Evolutionary conservation across 2,888 invertebrate species (phyloP).

Genomic region (Acronicta alni): DNA sequence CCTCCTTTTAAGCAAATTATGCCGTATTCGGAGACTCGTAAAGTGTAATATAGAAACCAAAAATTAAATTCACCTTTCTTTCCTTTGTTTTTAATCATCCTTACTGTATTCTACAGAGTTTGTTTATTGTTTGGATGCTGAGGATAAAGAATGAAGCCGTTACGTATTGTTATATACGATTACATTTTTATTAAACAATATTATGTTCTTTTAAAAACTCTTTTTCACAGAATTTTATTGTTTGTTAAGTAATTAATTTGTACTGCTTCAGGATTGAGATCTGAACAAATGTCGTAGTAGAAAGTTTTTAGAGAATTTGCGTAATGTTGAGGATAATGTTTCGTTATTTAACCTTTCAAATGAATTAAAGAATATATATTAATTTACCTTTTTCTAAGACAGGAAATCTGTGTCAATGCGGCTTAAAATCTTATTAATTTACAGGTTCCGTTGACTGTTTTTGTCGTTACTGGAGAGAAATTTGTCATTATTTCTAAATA

Average conservation of each 20-base stretch:
- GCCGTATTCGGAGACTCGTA: too few species aligned
- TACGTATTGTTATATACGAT: slow-evolving; percentile 20
- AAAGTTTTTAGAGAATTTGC: slow-evolving; percentile 2
- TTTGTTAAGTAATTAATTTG: slow-evolving; percentile 6
- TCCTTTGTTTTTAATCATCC: neutral
- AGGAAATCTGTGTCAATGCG: too few species aligned
- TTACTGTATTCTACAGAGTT: neutral
- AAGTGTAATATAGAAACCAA: too few species aligned
- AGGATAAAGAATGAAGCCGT: slow-evolving; percentile 11
- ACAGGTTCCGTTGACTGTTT: too few species aligned
- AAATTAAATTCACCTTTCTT: neutral
- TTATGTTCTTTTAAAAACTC: neutral
- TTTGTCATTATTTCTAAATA: too few species aligned
- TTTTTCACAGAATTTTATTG: slow-evolving; percentile 3
- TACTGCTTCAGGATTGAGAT: slow-evolving; percentile 9
- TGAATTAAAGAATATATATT: neutral
- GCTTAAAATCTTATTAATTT: too few species aligned
- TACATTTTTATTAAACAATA: slow-evolving; percentile 1
- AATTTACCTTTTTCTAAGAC: neutral
- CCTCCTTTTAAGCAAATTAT: too few species aligned
- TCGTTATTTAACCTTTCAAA: neutral
- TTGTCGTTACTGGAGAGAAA: too few species aligned
- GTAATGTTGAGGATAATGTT: slow-evolving; percentile 1
- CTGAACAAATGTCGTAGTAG: slow-evolving; percentile 2
- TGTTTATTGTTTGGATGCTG: neutral